Base-by-base conservation (phyloP, 2,113 vertebrate genomes). In the Falco punctatus region DNA sequence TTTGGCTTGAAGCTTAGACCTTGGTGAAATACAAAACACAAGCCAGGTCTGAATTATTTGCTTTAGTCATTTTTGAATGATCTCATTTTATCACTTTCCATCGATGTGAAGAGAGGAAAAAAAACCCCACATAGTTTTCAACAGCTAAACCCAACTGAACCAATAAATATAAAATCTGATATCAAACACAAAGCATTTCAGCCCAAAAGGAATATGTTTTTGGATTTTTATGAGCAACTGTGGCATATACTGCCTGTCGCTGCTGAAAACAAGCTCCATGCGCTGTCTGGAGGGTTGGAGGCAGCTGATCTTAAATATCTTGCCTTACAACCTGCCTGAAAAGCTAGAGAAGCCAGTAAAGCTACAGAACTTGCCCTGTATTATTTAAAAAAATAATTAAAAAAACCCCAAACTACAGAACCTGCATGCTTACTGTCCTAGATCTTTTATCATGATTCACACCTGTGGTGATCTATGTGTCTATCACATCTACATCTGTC, bases 21-120 rank as follows among this genome's bases (percentile, higher is more conserved):
- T 11, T 1, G 0, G 55, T 83, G 64, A 95, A 91, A 88, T 49
- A 66, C 58, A 57, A 15, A 85, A 48, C 82, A 51, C 46, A 48
- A 93, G 55, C 81, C 87, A 85, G 85, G 35, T 73, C 75, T 94
- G 90, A 94, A 82, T 91, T 85, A 90, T 85, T 96, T 82, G 42
- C 74, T 91, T 80, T 77, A 81, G 66, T 88, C 44, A 16, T 86
- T 94, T 90, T 55, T 82, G 87, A 90, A 90, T 55, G 32, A 85
- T 94, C 54, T 91, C 62, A 86, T 92, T 95, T 93, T 96, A 58
- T 96, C 84, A 73, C 71, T 64, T 88, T 44, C 48, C 64, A 81
- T 78, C 9, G 1, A 82, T 40, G n/a, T 9, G 4, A 90, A 77
- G 8, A 73, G 89, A 85, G 28, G 19, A 8, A 32, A 61, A 81